Evolutionary conservation across 2,113 vertebrate genomes (phyloP), one percentile per base, ranked within the genome.

Genomic region (Maccullochella peelii): DNA sequence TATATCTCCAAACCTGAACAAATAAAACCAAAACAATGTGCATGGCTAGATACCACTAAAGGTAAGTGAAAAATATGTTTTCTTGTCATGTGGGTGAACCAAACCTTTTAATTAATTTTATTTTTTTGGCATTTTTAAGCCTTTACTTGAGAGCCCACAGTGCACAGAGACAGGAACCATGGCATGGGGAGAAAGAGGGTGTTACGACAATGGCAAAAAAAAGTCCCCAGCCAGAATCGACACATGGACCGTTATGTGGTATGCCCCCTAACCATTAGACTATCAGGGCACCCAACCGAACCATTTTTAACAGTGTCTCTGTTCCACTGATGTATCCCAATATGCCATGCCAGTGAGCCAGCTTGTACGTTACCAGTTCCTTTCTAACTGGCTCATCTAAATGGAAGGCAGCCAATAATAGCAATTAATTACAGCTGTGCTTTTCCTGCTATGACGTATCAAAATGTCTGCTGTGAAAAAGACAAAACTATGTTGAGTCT

Each of bases 381-480:
- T 73, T 68, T 70, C 18, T 25, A 38, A 62, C 36, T 38, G 27
- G 3, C 30, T 80, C 18, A 65, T 5, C 20, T 63, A 40, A 67
- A 52, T 59, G 33, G 44, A 33, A n/a, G 3, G 23, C 72, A 80
- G 66, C n/a, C 40, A 21, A 30, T 49, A 76, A 42, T 0, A 27
- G 59, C 25, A 40, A 72, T 61, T 36, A 52, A 72, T 33, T 30
- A 40, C 40, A 74, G 16, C 6, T 68, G n/a, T n/a, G 21, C 15
- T 55, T 79, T 79, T 68, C 36, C 62, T 44, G 27, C 23, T 16
- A 3, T 54, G 36, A 65, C 38, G 44, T 57, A 40, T 57, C 59
- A 55, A 74, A 62, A 70, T 33, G 25, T 33, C 49, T 65, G 36
- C 21, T 40, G 55, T 47, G 40, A 50, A 14, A 74, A 61, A 30